Evolutionary conservation across 2,888 invertebrate genomes (phyloP).

Genomic region (Mythimna loreyi): DNA sequence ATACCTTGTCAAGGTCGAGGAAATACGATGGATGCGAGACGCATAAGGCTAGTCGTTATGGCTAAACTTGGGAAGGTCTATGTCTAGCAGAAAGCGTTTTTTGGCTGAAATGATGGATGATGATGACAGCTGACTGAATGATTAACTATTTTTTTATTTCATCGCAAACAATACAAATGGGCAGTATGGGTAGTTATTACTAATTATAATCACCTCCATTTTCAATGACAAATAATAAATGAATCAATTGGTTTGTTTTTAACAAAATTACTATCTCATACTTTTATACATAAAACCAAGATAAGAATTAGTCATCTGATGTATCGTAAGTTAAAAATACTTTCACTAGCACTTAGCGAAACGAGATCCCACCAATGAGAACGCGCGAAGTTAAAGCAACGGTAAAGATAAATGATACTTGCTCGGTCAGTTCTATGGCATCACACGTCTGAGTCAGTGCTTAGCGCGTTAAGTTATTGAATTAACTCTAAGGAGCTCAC

Average conservation of each 20-base stretch:
- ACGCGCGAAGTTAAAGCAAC: constrained; percentile 37
- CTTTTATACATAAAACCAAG: background rate
- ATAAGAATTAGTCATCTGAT: constrained; percentile 10
- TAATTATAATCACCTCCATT: background rate
- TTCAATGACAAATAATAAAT: no score
- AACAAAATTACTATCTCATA: background rate
- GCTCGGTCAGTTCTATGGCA: constrained; percentile 45
- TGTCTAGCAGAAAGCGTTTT: no score
- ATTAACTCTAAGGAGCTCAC: constrained; percentile 18
- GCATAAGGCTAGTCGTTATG: no score
- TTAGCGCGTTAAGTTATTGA: constrained; percentile 31
- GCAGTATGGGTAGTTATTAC: no score
- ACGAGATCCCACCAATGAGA: constrained; percentile 39
- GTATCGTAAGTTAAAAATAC: constrained; percentile 19
- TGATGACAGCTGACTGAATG: background rate
- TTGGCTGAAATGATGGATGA: no score
- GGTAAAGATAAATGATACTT: constrained; percentile 51
- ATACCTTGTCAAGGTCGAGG: no score
- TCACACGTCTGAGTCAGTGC: constrained; percentile 38
- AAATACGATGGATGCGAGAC: no score
- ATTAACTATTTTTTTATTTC: background rate
- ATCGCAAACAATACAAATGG: background rate
- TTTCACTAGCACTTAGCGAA: constrained; percentile 20
- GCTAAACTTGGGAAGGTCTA: no score
- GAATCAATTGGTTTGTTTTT: background rate